phyloP scores from a whole-genome alignment of 2,113 vertebrate genomes.

The Cathartes aura region DNA sequence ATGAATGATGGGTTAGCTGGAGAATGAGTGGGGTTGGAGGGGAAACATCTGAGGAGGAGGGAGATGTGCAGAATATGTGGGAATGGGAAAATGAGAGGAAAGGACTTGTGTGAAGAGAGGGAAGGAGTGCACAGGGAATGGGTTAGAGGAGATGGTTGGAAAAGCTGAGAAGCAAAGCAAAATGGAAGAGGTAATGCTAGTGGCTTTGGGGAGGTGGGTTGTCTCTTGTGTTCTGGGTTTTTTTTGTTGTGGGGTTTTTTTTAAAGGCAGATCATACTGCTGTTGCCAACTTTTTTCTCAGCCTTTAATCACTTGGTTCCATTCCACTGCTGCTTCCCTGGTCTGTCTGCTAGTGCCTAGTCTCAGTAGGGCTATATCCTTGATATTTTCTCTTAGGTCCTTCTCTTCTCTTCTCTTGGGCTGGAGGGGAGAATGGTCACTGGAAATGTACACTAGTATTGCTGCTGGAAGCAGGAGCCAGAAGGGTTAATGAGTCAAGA shows the following conservation, averaged over 20 bases:
- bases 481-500: neutral
- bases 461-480: neutral
- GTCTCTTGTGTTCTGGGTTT: neutral
- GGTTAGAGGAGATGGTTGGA: neutral
- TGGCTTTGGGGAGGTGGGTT: neutral
- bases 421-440: neutral
- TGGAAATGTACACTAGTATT: neutral
- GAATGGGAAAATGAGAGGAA: neutral
- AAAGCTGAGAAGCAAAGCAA: neutral
- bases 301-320: neutral
- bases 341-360: neutral
- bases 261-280: neutral
- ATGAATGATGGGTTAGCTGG: neutral
- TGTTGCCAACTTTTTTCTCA: neutral
- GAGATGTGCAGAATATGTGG: neutral
- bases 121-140: neutral
- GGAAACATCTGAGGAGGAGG: neutral
- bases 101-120: neutral
- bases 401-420: neutral
- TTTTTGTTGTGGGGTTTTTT: neutral
- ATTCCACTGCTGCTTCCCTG: neutral
- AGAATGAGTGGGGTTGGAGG: neutral
- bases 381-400: neutral
- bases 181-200: neutral
- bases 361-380: neutral